Percentiles rank a stretch among this genome's conserved stretches.
phyloP scores from a whole-genome alignment of 1,140 invertebrate species.

The Temnothorax curvispinosus region DNA sequence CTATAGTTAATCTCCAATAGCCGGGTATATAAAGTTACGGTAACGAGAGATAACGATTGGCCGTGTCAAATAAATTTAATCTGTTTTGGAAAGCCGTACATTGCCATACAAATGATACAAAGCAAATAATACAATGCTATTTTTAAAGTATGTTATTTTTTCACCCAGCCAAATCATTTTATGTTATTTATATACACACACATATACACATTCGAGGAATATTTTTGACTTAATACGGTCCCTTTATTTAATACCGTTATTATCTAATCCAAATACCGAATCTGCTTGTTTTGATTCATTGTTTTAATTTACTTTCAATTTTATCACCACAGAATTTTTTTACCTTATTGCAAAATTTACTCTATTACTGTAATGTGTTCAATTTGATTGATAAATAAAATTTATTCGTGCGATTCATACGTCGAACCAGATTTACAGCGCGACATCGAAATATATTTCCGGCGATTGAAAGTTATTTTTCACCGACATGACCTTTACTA shows the following conservation, averaged over 20 bases:
- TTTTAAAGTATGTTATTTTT: slow-evolving; percentile 1
- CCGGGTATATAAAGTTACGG: slow-evolving; percentile 42
- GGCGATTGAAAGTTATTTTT: not conserved
- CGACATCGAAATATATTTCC: not conserved
- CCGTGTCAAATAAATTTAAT: slow-evolving; percentile 37
- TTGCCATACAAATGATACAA: not conserved
- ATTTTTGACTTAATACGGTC: not conserved
- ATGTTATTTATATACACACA: not conserved
- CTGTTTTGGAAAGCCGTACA: not conserved
- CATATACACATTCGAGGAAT: not conserved
- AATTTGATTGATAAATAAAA: not conserved
- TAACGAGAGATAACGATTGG: slow-evolving; percentile 39
- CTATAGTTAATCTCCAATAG: slow-evolving; percentile 19
- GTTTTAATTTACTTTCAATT: not conserved
- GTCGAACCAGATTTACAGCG: not conserved
- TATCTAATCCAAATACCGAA: too few species aligned
- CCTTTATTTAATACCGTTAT: not conserved
- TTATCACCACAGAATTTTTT: not conserved
- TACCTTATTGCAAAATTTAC: not conserved
- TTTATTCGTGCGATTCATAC: not conserved
- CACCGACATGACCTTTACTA: not conserved
- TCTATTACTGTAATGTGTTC: not conserved
- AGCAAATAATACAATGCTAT: slow-evolving; percentile 1
- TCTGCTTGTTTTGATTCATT: not conserved
- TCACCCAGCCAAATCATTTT: not conserved